Percentiles rank a stretch among this genome's conserved stretches.
Evolutionary conservation across 2,113 vertebrate genomes (phyloP).

Genomic region (Pygathrix nemaeus): DNA sequence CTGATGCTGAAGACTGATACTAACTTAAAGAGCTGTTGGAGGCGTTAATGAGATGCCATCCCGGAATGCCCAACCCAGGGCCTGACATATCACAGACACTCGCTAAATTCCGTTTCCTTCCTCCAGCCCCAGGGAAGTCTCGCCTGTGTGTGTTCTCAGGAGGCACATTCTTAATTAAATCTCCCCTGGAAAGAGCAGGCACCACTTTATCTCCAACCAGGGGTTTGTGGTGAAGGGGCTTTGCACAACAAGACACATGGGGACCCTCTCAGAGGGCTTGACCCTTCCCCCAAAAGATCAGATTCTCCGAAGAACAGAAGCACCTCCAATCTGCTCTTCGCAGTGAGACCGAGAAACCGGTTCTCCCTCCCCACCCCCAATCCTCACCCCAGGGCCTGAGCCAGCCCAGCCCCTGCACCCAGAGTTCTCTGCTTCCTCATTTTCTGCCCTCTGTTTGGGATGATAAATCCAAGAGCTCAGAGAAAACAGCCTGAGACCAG

Average conservation of each 20-base stretch:
- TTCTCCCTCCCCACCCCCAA: background rate
- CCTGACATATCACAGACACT: background rate
- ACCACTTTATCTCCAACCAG: background rate
- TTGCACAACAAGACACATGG: background rate
- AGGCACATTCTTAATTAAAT: background rate
- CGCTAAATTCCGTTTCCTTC: background rate
- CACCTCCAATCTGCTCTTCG: background rate
- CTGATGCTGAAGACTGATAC: background rate
- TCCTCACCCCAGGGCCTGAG: background rate
- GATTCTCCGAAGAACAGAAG: background rate
- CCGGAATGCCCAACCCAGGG: background rate
- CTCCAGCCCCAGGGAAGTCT: background rate
- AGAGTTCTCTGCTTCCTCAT: background rate
- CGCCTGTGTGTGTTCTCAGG: background rate
- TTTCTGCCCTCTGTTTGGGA: background rate
- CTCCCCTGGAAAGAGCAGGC: background rate
- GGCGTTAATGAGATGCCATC: background rate
- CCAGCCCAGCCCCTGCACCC: background rate
- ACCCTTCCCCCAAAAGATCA: background rate
- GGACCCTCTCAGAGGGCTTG: background rate
- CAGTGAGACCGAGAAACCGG: background rate
- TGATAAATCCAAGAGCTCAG: background rate
- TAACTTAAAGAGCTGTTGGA: accelerated
- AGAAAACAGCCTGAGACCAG: background rate
- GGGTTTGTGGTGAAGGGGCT: background rate